A percentile compares a stretch with the other conserved stretches of the same genome.
Evolutionary conservation across 2,113 vertebrate genomes (phyloP).

Genomic region (Otocyon megalotis): DNA sequence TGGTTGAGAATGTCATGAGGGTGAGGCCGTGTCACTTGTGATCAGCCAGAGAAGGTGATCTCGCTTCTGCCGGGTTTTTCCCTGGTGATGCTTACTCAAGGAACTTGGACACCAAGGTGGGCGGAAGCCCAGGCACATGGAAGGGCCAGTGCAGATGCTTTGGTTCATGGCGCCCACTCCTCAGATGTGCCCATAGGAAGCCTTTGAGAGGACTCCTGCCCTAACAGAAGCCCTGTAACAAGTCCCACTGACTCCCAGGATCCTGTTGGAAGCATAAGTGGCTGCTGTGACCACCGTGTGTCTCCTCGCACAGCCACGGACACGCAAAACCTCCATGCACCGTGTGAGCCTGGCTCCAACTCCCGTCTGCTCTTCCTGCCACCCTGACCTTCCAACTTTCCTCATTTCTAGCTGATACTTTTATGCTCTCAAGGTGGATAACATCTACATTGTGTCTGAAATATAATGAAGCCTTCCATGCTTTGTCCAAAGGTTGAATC

Average conservation of each 20-base stretch:
- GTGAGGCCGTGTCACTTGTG: fast-evolving
- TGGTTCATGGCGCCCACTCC: neutral
- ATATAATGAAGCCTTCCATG: too few relatives aligned
- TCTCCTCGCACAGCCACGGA: neutral
- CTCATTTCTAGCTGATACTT: neutral
- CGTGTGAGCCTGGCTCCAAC: fast-evolving
- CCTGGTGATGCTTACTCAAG: fast-evolving
- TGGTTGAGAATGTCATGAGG: fast-evolving
- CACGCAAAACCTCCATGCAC: neutral
- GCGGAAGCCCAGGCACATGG: neutral
- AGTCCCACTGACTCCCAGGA: neutral
- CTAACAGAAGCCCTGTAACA: neutral
- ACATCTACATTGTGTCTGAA: fast-evolving
- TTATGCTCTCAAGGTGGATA: neutral
- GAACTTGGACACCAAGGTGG: neutral
- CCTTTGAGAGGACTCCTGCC: fast-evolving
- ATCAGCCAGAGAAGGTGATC: fast-evolving
- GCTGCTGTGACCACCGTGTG: neutral
- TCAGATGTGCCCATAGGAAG: fast-evolving
- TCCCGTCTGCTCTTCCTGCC: neutral
- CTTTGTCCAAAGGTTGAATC: neutral
- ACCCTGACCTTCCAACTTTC: fast-evolving
- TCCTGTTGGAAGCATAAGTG: too few relatives aligned
- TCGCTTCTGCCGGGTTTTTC: neutral
- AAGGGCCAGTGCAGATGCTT: neutral